Evolutionary conservation across 2,888 invertebrate species (phyloP), one percentile per base, ranked within the genome.

Genomic region (Nomada fabriciana): DNA sequence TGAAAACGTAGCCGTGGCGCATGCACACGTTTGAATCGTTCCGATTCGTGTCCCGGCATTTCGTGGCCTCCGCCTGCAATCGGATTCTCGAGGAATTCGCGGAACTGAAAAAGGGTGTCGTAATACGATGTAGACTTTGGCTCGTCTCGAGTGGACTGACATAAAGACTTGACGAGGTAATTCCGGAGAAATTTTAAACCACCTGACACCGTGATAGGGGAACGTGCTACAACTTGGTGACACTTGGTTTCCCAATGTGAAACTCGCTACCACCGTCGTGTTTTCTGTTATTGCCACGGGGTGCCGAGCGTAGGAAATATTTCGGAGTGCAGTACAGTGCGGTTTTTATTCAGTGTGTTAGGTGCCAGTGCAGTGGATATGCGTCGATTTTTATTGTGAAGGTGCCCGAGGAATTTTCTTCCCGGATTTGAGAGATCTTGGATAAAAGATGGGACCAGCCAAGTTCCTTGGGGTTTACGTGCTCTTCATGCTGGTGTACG

Each of bases 331-430:
- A 43, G 47, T 55, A 53, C 23, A 82, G 83, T 83, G 86, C 76
- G 76, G 63, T 74, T 71, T 63, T 50, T 68, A 23, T 77, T 61
- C 43, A 50, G 77, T 84, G 83, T 82, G 76, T 73, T n/a, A 3
- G 80, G 82, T 85, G 90, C 82, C 78, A 76, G 89, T 90, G 90
- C 75, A 85, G 90, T 91, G 90, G 89, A 93, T 91, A 92, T 93
- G 93, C 88, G 83, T 90, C 89, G 87, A 83, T 80, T 80, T 73
- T 87, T 90, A 82, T 89, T 89, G 91, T 91, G 91, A 91, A 86
- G 85, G 87, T 86, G 84, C 80, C 82, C 47, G 69, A 78, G 85
- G 79, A 85, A 76, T 80, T 36, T 5, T 84, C 83, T 78, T 73
- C 77, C 84, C 76, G 82, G 85, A 77, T 84, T 53, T 53, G 74